Percentiles rank a stretch among this genome's conserved stretches.
phyloP scores from a whole-genome alignment of 1,140 invertebrate species.

The Cydia amplana region DNA sequence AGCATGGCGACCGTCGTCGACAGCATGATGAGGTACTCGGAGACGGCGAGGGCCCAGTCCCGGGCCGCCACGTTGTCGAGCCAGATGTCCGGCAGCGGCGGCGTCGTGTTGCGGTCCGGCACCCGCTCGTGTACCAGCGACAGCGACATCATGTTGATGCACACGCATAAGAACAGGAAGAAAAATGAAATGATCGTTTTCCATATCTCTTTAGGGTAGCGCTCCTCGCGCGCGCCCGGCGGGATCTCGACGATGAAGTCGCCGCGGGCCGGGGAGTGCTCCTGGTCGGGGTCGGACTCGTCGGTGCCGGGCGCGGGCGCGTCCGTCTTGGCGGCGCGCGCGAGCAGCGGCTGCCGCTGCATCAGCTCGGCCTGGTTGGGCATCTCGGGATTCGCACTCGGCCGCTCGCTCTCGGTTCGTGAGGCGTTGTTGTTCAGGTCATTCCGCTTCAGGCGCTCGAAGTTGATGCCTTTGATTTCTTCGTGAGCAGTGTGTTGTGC shows the following conservation, averaged over 20 bases:
- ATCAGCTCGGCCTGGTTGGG: slow-evolving; percentile 74
- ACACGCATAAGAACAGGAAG: slow-evolving; percentile 72
- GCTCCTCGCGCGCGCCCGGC: slow-evolving; percentile 66
- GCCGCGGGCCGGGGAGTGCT: slow-evolving; percentile 60
- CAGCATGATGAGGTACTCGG: slow-evolving; percentile 92
- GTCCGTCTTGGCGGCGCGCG: slow-evolving; percentile 66
- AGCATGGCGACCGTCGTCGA: slow-evolving; percentile 86
- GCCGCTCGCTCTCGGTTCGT: slow-evolving; percentile 46
- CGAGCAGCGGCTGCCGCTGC: slow-evolving; percentile 78
- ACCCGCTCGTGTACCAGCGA: slow-evolving; percentile 92
- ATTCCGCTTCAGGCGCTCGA: slow-evolving; percentile 73
- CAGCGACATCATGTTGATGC: slow-evolving; percentile 83
- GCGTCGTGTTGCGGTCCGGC: slow-evolving; percentile 85
- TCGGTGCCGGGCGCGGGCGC: slow-evolving; percentile 67
- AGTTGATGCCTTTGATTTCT: slow-evolving; percentile 73
- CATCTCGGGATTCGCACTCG: slow-evolving; percentile 55
- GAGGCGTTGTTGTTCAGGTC: slow-evolving; percentile 79
- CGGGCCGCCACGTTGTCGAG: slow-evolving; percentile 86
- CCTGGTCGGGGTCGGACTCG: slow-evolving; percentile 74
- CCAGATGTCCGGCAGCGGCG: slow-evolving; percentile 89
- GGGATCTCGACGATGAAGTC: slow-evolving; percentile 76
- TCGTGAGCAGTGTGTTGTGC: slow-evolving; percentile 60
- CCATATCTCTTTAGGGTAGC: slow-evolving; percentile 78
- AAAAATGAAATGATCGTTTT: slow-evolving; percentile 76
- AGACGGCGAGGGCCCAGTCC: slow-evolving; percentile 90